Percentiles rank a stretch among this genome's conserved stretches.
These are phyloP conservation scores for Morelia viridis DNA, from an alignment of 2,797 vertebrate species.

Conservation along the genomic window DNA sequence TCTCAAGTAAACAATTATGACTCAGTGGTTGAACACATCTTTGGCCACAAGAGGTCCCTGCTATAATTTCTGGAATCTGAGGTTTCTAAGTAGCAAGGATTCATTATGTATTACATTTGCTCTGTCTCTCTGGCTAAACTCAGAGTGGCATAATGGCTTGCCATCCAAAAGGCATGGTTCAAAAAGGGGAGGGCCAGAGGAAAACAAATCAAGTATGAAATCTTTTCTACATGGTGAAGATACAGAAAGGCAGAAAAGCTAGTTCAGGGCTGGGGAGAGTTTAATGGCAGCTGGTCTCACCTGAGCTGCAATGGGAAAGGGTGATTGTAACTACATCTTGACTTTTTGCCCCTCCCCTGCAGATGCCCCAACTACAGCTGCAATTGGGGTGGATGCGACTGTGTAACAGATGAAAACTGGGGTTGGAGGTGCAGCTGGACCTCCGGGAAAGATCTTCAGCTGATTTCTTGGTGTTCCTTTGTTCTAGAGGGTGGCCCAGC, in stretches of 20 bases:
- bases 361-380: background rate
- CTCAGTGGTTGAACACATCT: background rate
- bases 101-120: background rate
- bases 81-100: background rate
- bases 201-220: background rate
- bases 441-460: background rate
- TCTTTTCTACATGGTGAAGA: background rate
- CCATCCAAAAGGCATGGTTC: background rate
- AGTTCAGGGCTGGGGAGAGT: background rate
- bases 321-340: background rate
- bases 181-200: background rate
- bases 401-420: background rate
- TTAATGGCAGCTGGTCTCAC: background rate
- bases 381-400: background rate
- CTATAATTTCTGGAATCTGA: background rate
- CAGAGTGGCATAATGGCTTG: background rate
- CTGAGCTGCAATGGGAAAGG: background rate
- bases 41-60: background rate
- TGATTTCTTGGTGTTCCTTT: constrained; percentile 22
- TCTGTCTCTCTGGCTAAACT: background rate
- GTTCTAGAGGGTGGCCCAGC: constrained; percentile 43
- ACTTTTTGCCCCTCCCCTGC: background rate
- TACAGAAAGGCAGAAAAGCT: background rate
- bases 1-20: background rate
- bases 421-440: fast-evolving